Conservation (phyloP, 2,797 vertebrate species). For the Pipistrellus pipistrellus region DNA sequence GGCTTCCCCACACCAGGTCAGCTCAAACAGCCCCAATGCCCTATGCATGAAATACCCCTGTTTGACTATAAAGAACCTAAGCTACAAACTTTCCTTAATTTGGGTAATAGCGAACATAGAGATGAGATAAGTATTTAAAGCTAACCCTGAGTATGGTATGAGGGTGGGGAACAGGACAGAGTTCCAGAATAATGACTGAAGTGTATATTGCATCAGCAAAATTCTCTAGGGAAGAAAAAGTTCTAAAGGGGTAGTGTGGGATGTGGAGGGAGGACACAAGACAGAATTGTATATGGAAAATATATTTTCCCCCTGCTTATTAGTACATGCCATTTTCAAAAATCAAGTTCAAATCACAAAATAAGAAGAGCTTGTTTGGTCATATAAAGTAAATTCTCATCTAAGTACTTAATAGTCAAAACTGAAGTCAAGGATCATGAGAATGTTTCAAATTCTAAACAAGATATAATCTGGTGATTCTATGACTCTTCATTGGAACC, state of each 20-base stretch:
- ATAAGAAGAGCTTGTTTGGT: constrained; percentile 36
- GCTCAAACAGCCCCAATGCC: background rate
- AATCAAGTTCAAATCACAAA: constrained; percentile 59
- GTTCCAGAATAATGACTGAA: background rate
- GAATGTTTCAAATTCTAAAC: background rate
- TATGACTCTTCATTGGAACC: background rate
- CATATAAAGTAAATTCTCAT: constrained; percentile 48
- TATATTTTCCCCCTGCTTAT: background rate
- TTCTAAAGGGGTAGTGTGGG: background rate
- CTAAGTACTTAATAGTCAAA: constrained; percentile 36
- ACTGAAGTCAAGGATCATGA: constrained; percentile 5
- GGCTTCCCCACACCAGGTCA: background rate
- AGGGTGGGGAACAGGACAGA: background rate
- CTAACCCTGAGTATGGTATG: background rate
- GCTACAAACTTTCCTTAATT: background rate
- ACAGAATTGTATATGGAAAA: background rate
- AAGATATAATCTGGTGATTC: constrained; percentile 14
- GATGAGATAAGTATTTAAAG: constrained; percentile 20
- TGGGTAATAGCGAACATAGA: background rate
- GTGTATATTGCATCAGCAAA: background rate
- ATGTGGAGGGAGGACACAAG: background rate
- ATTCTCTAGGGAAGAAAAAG: constrained; percentile 19
- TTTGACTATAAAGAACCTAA: background rate
- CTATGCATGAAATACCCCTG: background rate
- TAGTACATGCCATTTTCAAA: constrained; percentile 26